Base-by-base conservation (phyloP, 2,888 invertebrate species). In the Subacronicta megacephala region DNA sequence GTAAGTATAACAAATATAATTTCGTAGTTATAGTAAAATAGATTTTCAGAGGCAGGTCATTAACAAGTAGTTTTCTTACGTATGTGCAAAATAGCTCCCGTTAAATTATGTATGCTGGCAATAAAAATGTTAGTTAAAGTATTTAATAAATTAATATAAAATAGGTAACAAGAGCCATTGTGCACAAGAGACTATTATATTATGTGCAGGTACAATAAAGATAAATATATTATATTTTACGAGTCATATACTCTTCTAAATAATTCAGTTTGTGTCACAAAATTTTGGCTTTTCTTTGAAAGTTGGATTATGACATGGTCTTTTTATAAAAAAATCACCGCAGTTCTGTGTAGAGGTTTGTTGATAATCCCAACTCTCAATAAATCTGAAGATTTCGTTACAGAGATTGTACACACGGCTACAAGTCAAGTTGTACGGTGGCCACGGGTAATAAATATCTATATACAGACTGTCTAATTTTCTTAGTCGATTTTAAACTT, bases 41-140 rank as follows among this genome's bases (percentile, higher is more conserved):
- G 62, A 57, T 40, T 62, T 75, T 72, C 61, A 67, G 60, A 72
- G 68, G 68, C 77, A 66, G 57, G 62, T 71, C n/a, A 55, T 59
- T 43, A 63, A 62, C 62, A 57, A 51, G 44, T 77, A 74, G 60
- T 73, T 66, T 46, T 62, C 18, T 66, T 52, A 23, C 5, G 49
- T 41, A 51, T 57, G 50, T 62, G 57, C 70, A 62, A 10, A 51
- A 31, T 26, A 43, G 43, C 56, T 37, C 43, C 4, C n/a, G n/a
- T 59, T 4, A n/a, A n/a, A 23, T n/a, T 31, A n/a, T n/a, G 31
- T 3, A n/a, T 36, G 18, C 35, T 42, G 37, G 42, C 42, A 65
- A 43, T 37, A 37, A 37, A 46, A 31, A 37, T 9, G 7, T 20
- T n/a, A 10, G n/a, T 33, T 51, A 16, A 16, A 33, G 38, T 35